These are phyloP conservation scores for Ceyx margarethae DNA, from an alignment of 2,113 vertebrate species.

Conservation along the genomic window DNA sequence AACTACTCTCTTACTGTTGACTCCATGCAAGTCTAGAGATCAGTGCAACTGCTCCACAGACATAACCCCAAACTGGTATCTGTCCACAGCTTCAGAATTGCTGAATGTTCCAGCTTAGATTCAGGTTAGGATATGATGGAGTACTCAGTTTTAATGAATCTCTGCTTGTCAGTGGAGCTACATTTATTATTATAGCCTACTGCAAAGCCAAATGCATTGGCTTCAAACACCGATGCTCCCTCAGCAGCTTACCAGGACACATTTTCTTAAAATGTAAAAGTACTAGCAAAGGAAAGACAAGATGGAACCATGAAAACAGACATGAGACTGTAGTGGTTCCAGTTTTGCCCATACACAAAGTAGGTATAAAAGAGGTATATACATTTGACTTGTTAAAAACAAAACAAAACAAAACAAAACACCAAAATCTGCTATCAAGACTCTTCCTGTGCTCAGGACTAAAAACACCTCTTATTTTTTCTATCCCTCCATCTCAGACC, in stretches of 20 bases:
- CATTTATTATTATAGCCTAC: background rate
- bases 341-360: background rate
- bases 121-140: constrained; percentile 11
- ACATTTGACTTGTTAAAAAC: background rate
- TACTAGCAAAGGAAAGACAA: background rate
- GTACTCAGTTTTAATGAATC: constrained; percentile 5
- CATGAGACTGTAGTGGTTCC: background rate
- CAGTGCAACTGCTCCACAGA: background rate
- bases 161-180: background rate
- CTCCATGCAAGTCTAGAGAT: background rate
- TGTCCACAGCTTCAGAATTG: background rate
- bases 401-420: too few species aligned
- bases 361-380: background rate
- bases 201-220: background rate
- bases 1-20: background rate
- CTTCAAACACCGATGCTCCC: background rate
- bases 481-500: background rate
- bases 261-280: background rate
- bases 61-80: background rate
- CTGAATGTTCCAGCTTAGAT: background rate
- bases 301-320: background rate
- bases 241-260: background rate
- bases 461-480: background rate
- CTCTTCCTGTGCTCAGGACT: background rate
- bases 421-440: background rate